These are phyloP conservation scores for Hybos culiciformis DNA, from an alignment of 2,888 invertebrate species.

Conservation along the genomic window DNA sequence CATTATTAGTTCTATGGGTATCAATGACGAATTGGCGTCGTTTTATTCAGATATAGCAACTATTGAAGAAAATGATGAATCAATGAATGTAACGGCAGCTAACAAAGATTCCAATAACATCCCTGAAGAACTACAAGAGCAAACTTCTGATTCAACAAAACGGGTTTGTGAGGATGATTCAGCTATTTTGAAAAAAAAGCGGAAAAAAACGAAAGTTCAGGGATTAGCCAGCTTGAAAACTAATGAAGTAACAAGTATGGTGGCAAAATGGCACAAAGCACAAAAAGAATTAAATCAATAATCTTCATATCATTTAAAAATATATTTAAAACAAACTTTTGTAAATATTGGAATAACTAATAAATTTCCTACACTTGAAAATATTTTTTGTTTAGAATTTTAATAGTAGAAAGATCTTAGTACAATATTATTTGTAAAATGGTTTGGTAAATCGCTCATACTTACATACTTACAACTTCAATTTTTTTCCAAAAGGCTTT, in stretches of 20 bases:
- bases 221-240: conserved; percentile 53
- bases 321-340: too few relatives aligned
- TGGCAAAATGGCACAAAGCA: conserved; percentile 59
- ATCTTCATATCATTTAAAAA: too few relatives aligned
- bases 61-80: conserved; percentile 15
- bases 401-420: too few relatives aligned
- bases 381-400: too few relatives aligned
- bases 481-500: too few relatives aligned
- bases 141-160: neutral
- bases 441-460: too few relatives aligned
- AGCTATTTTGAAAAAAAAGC: conserved; percentile 11
- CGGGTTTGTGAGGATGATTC: too few relatives aligned
- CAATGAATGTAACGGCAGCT: neutral
- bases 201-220: conserved; percentile 33
- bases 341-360: too few relatives aligned
- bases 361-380: too few relatives aligned
- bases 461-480: too few relatives aligned
- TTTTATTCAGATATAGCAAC: conserved; percentile 49
- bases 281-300: conserved; percentile 38
- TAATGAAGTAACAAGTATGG: conserved; percentile 52
- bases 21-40: conserved; percentile 41
- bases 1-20: conserved; percentile 9
- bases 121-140: too few relatives aligned
- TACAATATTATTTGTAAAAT: too few relatives aligned
- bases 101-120: neutral